phyloP scores from a whole-genome alignment of 2,888 invertebrate genomes.

The Labia minor region DNA sequence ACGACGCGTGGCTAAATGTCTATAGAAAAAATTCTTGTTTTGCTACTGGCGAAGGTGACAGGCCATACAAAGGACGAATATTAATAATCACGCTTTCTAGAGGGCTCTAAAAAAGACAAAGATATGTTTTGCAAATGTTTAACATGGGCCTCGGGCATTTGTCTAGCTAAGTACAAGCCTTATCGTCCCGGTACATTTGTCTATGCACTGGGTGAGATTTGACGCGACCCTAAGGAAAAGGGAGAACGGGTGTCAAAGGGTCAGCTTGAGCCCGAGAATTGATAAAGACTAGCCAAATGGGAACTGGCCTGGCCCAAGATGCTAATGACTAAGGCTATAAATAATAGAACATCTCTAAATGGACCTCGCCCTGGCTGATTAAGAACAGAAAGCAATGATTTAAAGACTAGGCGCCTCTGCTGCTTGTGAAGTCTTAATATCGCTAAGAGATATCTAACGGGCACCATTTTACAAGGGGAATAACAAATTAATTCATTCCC shows the following conservation, averaged over 20 bases:
- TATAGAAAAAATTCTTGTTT: conserved; percentile 13
- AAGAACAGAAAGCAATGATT: neutral
- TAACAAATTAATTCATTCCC: too few species aligned
- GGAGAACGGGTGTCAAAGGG: conserved; percentile 1
- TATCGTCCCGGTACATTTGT: neutral
- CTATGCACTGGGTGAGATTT: conserved; percentile 13
- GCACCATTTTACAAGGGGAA: too few species aligned
- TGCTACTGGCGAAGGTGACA: conserved; percentile 13
- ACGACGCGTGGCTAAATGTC: neutral
- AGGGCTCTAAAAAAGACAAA: conserved; percentile 13
- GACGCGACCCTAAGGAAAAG: conserved; percentile 6
- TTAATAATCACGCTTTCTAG: conserved; percentile 13
- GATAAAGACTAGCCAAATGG: neutral
- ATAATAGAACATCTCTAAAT: conserved; percentile 13
- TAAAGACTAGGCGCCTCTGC: neutral
- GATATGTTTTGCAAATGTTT: conserved; percentile 13
- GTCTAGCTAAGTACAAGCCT: conserved; percentile 13
- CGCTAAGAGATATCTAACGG: neutral
- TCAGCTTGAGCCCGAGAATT: neutral
- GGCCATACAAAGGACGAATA: conserved; percentile 5
- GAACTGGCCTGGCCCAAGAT: neutral
- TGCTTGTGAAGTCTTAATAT: conserved; percentile 1
- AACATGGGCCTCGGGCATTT: conserved; percentile 13
- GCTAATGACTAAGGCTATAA: neutral
- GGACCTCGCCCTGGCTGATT: conserved; percentile 5